Base-by-base conservation (phyloP, 53 echinoderm and acorn worm species). In the Glandiceps talaboti region DNA sequence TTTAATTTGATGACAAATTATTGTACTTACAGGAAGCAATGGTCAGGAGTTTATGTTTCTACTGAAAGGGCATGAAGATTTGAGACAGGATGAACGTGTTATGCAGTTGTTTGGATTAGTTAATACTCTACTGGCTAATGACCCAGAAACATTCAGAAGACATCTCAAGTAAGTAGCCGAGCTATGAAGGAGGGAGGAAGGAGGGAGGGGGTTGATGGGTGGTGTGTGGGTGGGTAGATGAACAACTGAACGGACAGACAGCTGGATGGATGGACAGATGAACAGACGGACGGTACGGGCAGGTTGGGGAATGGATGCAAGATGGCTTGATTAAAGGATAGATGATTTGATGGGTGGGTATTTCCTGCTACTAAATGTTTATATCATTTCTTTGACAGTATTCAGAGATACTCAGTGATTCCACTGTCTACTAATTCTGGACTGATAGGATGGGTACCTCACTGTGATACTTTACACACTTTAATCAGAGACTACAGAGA, bases 31-130 rank as follows among this genome's bases (percentile, higher is more conserved):
- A 96, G 97, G 97, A 14, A 96, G 97, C 31, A 92, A 96, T 81
- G 88, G 90, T 32, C 85, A 86, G 26, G 97, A 96, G 86, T 96
- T 88, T 86, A 96, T 96, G 97, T 96, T 93, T 77, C 86, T 96
- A 1, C 81, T 96, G 85, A 96, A 95, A 83, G 97, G 97, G 12
- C 97, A 96, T 79, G 97, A 96, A 33, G 97, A 96, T 31, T 87
- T 96, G 76, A 79, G 97, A 33, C 97, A 96, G 79, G 97, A 96
- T 45, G 97, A 96, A 77, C 83, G 97, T 31, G 97, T 96, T 73
- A 96, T 93, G 97, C 97, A 96, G 76, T 87, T 96, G n/a, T 96
- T 96, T 91, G 97, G 97, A 32, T 81, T 96, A 81, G 97, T 96
- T 76, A 96, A 96, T 84, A 96, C 92, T 29, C 78, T 96, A 75